Conservation (phyloP, 2,113 vertebrate genomes). For the Dasyurus viverrinus region DNA sequence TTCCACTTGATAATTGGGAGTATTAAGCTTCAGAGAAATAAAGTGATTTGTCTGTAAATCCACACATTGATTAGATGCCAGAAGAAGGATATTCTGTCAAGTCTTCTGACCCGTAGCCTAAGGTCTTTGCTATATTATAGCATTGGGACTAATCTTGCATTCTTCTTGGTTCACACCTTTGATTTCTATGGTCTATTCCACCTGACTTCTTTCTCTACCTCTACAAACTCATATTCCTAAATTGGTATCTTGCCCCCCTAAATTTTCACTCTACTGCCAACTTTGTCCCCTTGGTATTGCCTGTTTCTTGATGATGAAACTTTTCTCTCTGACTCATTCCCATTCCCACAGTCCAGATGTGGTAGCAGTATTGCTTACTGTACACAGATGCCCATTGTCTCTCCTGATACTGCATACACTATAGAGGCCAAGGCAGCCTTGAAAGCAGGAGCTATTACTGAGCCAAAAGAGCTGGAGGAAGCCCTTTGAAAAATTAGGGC, state of each 20-base stretch:
- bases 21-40: not conserved
- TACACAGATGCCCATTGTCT: no score
- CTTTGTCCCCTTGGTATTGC: not conserved
- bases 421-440: no score
- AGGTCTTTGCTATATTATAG: not conserved
- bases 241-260: not conserved
- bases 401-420: no score
- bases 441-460: no score
- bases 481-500: no score
- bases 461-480: no score
- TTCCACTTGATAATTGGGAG: not conserved
- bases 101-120: not conserved
- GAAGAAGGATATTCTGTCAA: not conserved
- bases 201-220: not conserved
- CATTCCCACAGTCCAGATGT: not conserved
- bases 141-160: not conserved
- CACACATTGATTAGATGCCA: not conserved
- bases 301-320: not conserved
- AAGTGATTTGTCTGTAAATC: not conserved
- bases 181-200: not conserved
- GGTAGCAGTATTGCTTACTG: no score
- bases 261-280: not conserved
- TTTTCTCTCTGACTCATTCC: not conserved
- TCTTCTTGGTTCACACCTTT: not conserved
- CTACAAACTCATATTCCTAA: not conserved